Percentiles rank a stretch among this genome's conserved stretches.
Evolutionary conservation across 2,797 vertebrate genomes (phyloP).

Genomic region (Margarornis squamiger): DNA sequence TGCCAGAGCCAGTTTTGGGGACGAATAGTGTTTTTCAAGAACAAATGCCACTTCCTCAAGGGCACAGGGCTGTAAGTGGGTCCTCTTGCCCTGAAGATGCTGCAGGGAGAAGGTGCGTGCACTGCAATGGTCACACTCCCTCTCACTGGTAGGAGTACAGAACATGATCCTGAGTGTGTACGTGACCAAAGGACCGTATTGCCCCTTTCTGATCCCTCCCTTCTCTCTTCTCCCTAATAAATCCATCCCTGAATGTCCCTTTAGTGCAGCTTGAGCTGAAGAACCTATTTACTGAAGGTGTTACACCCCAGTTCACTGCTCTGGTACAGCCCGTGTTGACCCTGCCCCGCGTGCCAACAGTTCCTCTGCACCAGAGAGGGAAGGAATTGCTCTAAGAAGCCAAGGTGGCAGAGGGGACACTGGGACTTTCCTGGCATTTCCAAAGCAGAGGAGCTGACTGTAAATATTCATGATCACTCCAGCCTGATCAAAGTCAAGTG

Average conservation of each 20-base stretch:
- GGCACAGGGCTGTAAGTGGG: neutral
- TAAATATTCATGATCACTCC: slow-evolving; percentile 13
- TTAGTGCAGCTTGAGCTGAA: neutral
- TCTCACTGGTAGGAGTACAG: neutral
- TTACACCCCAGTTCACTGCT: neutral
- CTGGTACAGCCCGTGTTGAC: slow-evolving; percentile 6
- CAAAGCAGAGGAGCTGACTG: neutral
- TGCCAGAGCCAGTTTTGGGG: neutral
- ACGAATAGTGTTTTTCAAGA: neutral
- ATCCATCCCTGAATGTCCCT: neutral
- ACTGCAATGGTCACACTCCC: neutral
- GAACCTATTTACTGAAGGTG: neutral
- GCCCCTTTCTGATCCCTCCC: neutral
- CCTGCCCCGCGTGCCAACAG: slow-evolving; percentile 16
- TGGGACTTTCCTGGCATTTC: slow-evolving; percentile 29
- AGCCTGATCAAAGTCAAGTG: neutral
- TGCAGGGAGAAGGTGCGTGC: neutral
- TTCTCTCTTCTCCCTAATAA: neutral
- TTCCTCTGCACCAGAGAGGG: neutral
- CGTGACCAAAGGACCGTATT: neutral
- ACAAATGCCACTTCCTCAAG: neutral
- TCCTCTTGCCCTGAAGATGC: neutral
- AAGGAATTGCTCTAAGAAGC: neutral
- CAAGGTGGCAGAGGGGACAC: neutral
- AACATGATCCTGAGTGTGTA: neutral